These are phyloP conservation scores for Porites evermanni DNA, from an alignment of 92 coral and sea anemone species.

Conservation along the genomic window DNA sequence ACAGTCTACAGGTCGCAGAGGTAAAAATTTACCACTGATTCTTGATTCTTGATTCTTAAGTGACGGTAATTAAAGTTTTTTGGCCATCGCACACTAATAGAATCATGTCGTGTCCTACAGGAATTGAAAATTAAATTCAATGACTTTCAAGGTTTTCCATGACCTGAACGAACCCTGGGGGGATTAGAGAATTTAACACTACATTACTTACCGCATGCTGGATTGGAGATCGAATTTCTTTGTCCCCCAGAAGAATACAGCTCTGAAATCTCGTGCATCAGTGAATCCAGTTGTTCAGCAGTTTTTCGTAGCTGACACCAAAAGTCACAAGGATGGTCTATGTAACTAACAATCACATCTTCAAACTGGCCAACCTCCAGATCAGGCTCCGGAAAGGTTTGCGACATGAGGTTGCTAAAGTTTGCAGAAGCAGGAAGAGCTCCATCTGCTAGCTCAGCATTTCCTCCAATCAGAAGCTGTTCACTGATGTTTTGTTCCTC, in stretches of 20 bases:
- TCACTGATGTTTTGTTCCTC: constrained; percentile 83
- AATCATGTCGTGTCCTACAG: too few species aligned
- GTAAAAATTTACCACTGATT: too few species aligned
- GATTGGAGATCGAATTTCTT: constrained; percentile 48
- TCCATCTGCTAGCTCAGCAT: constrained; percentile 74
- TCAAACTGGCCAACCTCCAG: constrained; percentile 80
- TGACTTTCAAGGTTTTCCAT: too few species aligned
- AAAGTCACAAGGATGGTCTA: constrained; percentile 82
- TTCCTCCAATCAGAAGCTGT: constrained; percentile 70
- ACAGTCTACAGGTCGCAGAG: too few species aligned
- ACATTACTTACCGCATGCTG: constrained; percentile 65
- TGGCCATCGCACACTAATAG: too few species aligned
- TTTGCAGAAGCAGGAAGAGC: constrained; percentile 70
- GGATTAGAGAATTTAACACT: too few species aligned
- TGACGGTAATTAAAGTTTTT: too few species aligned
- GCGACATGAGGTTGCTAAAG: constrained; percentile 58
- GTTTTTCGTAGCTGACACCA: constrained; percentile 92
- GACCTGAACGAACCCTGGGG: too few species aligned
- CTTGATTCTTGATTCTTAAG: too few species aligned
- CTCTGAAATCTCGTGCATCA: constrained; percentile 77
- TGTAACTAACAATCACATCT: constrained; percentile 85
- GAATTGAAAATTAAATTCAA: too few species aligned
- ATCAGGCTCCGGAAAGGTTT: constrained; percentile 60
- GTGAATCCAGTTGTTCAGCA: constrained; percentile 66
- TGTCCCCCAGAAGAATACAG: constrained; percentile 60